These are phyloP conservation scores for Tanytarsus gracilentus DNA, from an alignment of 2,888 invertebrate species.

Conservation along the genomic window DNA sequence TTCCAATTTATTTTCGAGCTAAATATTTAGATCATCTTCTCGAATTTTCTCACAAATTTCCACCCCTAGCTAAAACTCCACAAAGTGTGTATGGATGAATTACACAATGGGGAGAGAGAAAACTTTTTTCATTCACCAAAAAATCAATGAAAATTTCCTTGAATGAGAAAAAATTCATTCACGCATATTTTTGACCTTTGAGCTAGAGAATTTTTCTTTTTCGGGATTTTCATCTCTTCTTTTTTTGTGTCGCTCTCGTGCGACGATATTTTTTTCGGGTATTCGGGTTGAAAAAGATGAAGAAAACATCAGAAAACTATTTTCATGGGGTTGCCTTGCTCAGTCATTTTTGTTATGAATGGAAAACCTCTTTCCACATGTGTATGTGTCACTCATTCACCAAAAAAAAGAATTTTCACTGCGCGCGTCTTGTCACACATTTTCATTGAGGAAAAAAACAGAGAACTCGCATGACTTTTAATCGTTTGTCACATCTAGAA, in stretches of 20 bases:
- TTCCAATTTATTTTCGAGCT: too few relatives aligned
- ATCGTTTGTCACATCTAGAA: too few relatives aligned
- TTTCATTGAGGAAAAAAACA: background rate
- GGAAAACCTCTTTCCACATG: background rate
- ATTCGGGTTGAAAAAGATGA: background rate
- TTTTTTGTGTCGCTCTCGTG: background rate
- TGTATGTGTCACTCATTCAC: background rate
- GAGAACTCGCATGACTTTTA: background rate
- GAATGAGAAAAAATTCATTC: background rate
- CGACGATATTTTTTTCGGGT: background rate
- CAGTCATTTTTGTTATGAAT: background rate
- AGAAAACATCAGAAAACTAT: background rate
- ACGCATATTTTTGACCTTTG: constrained; percentile 6
- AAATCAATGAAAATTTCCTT: background rate
- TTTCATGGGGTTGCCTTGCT: background rate
- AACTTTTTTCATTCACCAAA: background rate
- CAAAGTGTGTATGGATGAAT: too few relatives aligned
- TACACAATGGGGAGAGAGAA: background rate
- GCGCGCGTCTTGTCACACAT: too few relatives aligned
- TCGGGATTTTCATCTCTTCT: background rate
- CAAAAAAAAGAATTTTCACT: background rate
- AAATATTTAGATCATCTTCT: too few relatives aligned
- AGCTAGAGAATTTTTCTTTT: background rate
- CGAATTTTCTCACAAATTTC: too few relatives aligned
- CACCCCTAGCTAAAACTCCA: too few relatives aligned